Evolutionary conservation across 2,113 vertebrate species (phyloP).

Genomic region (Suncus etruscus): DNA sequence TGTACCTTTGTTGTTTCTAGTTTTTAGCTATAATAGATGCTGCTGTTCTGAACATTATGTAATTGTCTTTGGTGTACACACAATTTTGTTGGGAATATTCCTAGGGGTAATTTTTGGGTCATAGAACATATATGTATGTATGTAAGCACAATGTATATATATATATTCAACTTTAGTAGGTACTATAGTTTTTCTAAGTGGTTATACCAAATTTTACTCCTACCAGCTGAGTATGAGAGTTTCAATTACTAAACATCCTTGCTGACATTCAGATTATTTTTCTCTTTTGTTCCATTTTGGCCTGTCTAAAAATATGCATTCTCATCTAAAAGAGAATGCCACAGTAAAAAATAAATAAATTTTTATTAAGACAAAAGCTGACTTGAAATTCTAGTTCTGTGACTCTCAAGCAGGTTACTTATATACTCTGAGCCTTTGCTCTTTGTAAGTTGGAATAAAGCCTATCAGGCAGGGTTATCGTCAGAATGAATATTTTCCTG

Average conservation of each 20-base stretch:
- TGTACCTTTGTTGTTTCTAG: conserved; percentile 36
- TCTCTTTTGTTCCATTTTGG: neutral
- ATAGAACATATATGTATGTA: neutral
- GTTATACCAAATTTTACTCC: conserved; percentile 24
- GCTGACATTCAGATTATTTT: neutral
- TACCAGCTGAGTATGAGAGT: neutral
- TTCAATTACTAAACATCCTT: neutral
- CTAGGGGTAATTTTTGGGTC: neutral
- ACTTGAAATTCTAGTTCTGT: conserved; percentile 46
- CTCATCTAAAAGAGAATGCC: conserved; percentile 38
- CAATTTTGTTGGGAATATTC: conserved; percentile 19
- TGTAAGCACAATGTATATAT: neutral
- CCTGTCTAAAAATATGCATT: neutral
- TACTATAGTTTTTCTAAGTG: conserved; percentile 33
- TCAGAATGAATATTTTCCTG: neutral
- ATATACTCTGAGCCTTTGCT: conserved; percentile 3
- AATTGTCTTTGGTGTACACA: conserved; percentile 21
- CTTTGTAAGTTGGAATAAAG: conserved; percentile 30
- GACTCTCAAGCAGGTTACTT: neutral
- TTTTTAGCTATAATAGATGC: conserved; percentile 19
- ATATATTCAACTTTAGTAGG: conserved; percentile 2
- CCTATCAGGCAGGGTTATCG: neutral
- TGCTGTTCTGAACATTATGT: neutral
- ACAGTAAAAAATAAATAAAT: neutral
- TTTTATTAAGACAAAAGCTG: conserved; percentile 24